Evolutionary conservation across 2,797 vertebrate genomes (phyloP).

Genomic region (Columba guinea): DNA sequence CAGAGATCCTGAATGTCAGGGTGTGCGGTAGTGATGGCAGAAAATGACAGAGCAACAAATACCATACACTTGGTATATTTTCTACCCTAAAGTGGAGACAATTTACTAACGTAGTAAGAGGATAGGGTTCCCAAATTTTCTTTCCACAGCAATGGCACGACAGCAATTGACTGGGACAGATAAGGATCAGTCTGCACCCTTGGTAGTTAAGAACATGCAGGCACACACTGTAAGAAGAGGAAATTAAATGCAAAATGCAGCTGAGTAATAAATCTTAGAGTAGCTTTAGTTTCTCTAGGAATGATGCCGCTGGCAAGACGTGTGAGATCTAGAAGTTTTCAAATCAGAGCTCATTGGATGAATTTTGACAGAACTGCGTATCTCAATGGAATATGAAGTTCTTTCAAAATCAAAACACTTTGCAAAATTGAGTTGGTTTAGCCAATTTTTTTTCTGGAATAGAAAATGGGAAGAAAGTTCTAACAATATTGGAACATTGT

Average conservation of each 20-base stretch:
- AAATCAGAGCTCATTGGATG: constrained; percentile 8
- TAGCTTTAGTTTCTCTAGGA: constrained; percentile 62
- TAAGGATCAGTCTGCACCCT: constrained; percentile 57
- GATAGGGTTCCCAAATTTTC: constrained; percentile 13
- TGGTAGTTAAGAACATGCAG: constrained; percentile 46
- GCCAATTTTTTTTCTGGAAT: constrained; percentile 37
- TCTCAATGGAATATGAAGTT: neutral
- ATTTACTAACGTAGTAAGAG: neutral
- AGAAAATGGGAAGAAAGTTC: constrained; percentile 17
- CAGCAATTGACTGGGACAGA: neutral
- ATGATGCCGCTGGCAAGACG: constrained; percentile 50
- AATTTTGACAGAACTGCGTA: neutral
- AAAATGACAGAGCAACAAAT: neutral
- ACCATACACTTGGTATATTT: neutral
- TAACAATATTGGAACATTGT: neutral
- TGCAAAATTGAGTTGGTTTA: neutral
- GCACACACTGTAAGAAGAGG: constrained; percentile 50
- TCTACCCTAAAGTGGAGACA: neutral
- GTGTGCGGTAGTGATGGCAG: neutral
- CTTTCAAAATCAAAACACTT: constrained; percentile 27
- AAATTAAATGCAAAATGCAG: constrained; percentile 65
- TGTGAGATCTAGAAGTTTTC: constrained; percentile 51
- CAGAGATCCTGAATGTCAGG: constrained; percentile 12
- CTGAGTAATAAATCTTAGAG: constrained; percentile 65
- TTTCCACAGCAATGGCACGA: neutral